Evolutionary conservation across 2,888 invertebrate genomes (phyloP).

Genomic region (Cephus pygmeus): DNA sequence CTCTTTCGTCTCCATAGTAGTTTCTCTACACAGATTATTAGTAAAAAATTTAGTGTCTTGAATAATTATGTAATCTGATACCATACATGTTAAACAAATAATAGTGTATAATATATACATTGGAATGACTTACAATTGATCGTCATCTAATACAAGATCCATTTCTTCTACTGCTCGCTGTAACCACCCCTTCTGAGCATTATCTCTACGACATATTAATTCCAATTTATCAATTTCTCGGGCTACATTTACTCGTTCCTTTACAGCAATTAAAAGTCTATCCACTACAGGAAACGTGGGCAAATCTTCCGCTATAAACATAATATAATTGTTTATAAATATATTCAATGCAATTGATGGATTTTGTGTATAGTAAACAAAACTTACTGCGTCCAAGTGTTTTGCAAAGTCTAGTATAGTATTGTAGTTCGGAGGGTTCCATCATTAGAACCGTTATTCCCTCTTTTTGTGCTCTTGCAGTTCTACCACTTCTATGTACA

Average conservation of each 20-base stretch:
- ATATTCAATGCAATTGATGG: background rate
- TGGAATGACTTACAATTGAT: conserved; percentile 59
- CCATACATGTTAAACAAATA: background rate
- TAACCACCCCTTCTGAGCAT: conserved; percentile 85
- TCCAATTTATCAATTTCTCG: conserved; percentile 84
- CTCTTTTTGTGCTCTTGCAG: conserved; percentile 88
- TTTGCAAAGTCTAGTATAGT: conserved; percentile 83
- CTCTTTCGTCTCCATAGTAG: conserved; percentile 56
- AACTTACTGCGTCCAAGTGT: conserved; percentile 85
- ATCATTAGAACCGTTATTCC: conserved; percentile 93
- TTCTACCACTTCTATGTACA: conserved; percentile 96
- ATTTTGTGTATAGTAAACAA: background rate
- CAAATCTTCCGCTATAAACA: conserved; percentile 79
- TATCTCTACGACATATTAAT: conserved; percentile 72
- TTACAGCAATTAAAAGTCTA: conserved; percentile 72
- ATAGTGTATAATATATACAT: background rate
- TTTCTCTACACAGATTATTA: conserved; percentile 39
- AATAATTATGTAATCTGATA: background rate
- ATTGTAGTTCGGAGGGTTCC: conserved; percentile 85
- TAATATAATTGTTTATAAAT: conserved; percentile 8
- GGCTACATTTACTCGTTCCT: conserved; percentile 80
- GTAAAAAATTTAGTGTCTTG: conserved; percentile 11
- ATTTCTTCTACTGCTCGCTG: conserved; percentile 87
- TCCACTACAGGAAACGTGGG: conserved; percentile 84
- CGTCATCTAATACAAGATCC: conserved; percentile 91